phyloP scores from a whole-genome alignment of 2,113 vertebrate genomes.

The Machaerirhynchus nigripectus region DNA sequence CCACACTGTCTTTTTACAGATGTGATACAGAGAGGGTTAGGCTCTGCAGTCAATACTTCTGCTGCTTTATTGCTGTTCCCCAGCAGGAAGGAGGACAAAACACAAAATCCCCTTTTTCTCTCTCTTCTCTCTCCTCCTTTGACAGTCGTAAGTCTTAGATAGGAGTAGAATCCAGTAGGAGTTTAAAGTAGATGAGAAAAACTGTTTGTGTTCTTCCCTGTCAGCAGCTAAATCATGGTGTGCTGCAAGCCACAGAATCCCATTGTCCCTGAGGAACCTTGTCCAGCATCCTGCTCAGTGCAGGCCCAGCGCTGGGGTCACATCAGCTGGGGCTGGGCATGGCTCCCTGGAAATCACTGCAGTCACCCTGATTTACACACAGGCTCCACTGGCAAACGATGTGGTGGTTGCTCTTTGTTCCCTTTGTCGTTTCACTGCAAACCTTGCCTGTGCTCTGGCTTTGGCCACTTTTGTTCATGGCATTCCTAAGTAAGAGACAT shows the following conservation, averaged over 20 bases:
- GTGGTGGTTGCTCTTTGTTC: not conserved
- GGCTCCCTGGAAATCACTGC: not conserved
- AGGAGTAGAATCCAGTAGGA: not conserved
- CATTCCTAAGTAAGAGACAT: not conserved
- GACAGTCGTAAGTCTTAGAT: not conserved
- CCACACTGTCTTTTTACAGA: not conserved
- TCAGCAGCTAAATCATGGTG: not conserved
- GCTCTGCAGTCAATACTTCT: not conserved
- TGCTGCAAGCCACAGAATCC: not conserved
- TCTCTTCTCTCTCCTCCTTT: not conserved
- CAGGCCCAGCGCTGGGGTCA: no score
- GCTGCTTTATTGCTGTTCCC: not conserved
- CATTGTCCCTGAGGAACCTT: not conserved
- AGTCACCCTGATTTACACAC: no score
- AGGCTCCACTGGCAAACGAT: not conserved
- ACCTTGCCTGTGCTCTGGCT: not conserved
- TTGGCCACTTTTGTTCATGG: not conserved
- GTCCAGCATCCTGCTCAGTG: no score
- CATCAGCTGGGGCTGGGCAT: not conserved
- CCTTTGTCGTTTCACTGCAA: not conserved
- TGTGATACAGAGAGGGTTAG: not conserved
- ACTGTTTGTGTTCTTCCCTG: not conserved
- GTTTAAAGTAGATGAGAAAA: not conserved
- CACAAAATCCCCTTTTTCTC: not conserved
- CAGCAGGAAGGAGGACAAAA: not conserved